Conservation (phyloP, 2,113 vertebrate species). For the Nipponia nippon region DNA sequence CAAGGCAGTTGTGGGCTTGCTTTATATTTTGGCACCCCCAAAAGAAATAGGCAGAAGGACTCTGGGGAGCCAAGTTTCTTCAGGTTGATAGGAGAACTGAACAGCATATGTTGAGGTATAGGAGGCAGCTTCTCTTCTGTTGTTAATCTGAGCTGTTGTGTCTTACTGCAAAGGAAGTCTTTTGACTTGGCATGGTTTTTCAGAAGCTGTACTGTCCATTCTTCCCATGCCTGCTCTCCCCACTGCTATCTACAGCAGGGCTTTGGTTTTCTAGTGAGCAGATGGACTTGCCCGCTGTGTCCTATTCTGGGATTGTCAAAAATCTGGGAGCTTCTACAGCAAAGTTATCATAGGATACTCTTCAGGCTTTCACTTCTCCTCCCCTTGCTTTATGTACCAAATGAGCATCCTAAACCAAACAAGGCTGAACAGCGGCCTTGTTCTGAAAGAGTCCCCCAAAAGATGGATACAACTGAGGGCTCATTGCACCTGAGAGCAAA, state of each 20-base stretch:
- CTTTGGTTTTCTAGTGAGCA: neutral
- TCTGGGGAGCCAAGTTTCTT: neutral
- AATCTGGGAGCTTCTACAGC: neutral
- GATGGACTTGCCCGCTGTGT: neutral
- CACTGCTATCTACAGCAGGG: neutral
- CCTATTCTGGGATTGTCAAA: neutral
- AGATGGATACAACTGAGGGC: neutral
- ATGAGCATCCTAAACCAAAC: neutral
- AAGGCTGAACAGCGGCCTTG: neutral
- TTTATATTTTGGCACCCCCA: neutral
- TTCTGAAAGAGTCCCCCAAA: neutral
- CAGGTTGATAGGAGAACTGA: neutral
- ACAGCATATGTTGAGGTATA: rapidly evolving
- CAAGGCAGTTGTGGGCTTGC: neutral
- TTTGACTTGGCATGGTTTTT: neutral
- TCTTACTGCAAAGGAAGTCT: neutral
- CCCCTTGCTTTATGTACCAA: neutral
- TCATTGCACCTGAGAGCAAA: neutral
- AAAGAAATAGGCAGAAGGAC: neutral
- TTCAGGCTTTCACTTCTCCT: neutral
- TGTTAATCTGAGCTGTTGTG: neutral
- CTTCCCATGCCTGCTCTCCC: neutral
- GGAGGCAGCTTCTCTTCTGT: neutral
- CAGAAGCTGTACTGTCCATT: neutral
- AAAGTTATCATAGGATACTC: neutral